Evolutionary conservation across 2,797 vertebrate species (phyloP).

Genomic region (Cossypha heuglini): DNA sequence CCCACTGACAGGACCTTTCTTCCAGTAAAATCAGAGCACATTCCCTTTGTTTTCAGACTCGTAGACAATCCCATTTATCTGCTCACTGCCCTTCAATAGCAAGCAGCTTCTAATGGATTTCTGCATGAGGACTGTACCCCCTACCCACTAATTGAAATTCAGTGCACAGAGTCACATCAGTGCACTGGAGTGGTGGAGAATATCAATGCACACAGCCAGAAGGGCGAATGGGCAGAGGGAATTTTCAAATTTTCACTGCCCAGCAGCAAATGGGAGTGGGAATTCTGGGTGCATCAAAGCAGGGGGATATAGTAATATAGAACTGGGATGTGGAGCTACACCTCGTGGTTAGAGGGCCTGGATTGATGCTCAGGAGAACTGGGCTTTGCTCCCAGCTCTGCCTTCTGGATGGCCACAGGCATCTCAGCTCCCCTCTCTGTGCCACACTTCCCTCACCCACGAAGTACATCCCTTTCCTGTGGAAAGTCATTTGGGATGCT

Average conservation of each 20-base stretch:
- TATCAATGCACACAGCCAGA: slow-evolving; percentile 26
- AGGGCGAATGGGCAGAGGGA: background rate
- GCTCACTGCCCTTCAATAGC: slow-evolving; percentile 42
- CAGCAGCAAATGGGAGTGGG: background rate
- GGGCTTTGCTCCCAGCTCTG: background rate
- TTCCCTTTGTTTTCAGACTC: slow-evolving; percentile 16
- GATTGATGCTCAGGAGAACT: background rate
- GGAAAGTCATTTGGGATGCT: background rate
- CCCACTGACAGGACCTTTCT: background rate
- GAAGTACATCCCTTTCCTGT: background rate
- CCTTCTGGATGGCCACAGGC: background rate
- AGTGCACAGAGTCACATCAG: slow-evolving; percentile 19
- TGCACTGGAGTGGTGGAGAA: slow-evolving; percentile 33
- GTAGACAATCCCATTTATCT: slow-evolving; percentile 44
- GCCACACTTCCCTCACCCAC: fast-evolving
- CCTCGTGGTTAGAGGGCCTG: background rate
- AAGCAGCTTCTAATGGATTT: slow-evolving; percentile 4
- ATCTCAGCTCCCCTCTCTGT: background rate
- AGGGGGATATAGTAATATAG: fast-evolving
- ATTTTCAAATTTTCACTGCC: background rate
- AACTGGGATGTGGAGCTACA: background rate
- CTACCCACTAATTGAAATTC: slow-evolving; percentile 53
- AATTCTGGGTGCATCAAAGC: background rate
- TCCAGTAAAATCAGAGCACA: slow-evolving; percentile 36
- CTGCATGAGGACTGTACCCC: background rate